These are phyloP conservation scores for Pteruthius melanotis DNA, from an alignment of 2,113 vertebrate species.

Conservation along the genomic window DNA sequence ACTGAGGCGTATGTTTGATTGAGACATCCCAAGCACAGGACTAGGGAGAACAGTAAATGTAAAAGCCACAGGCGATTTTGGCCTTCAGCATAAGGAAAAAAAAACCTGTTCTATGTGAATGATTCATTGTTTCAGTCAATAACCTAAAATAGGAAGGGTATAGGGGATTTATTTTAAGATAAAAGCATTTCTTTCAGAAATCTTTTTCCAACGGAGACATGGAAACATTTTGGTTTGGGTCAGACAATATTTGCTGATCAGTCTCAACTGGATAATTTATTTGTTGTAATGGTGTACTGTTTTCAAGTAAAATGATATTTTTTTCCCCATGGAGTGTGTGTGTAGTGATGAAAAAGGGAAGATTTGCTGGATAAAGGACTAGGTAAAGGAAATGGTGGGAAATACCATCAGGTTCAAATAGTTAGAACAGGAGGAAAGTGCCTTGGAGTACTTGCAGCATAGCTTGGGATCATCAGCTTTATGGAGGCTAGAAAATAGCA, in stretches of 20 bases:
- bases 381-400: not conserved
- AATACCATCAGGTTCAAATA: not conserved
- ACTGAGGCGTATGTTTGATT: not conserved
- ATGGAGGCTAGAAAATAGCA: not conserved
- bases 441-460: not conserved
- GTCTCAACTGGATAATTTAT: not conserved
- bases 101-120: not conserved
- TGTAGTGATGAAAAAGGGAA: not conserved
- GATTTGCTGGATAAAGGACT: not conserved
- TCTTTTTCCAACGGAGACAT: not conserved
- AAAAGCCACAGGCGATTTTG: not conserved
- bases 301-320: not conserved
- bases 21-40: not conserved
- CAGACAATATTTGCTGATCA: not conserved
- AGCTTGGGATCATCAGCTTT: not conserved
- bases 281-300: not conserved
- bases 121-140: not conserved
- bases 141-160: not conserved
- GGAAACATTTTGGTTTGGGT: not conserved
- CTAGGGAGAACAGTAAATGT: not conserved
- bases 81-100: not conserved
- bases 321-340: fast-evolving
- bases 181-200: not conserved
- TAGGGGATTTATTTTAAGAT: not conserved
- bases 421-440: not conserved